Evolutionary conservation across 2,888 invertebrate species (phyloP), one percentile per base, ranked within the genome.

Genomic region (Tiphia femorata): DNA sequence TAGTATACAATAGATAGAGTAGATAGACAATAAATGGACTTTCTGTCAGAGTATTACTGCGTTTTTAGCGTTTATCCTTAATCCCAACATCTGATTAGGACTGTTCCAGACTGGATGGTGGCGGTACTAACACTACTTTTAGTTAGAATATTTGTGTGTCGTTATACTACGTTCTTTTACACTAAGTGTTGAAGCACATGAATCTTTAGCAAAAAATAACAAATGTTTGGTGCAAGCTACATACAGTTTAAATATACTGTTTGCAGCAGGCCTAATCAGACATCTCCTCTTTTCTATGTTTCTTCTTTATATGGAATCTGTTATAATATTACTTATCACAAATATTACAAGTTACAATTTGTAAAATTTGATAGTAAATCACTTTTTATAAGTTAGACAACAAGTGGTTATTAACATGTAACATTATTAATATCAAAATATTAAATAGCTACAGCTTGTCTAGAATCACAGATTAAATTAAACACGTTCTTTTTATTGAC

Each of bases 11-110:
- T 12, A 40, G 2, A 21, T 40, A 40, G 1, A n/a, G n/a, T n/a
- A n/a, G n/a, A n/a, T n/a, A n/a, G n/a, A n/a, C 37, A 16, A 37
- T 3, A 16, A 4, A n/a, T 19, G 19, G 20, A 8, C 17, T 51
- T 14, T 38, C 14, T 54, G 33, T 55, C 48, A 57, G 56, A 57
- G 63, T 38, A 72, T 80, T 79, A 72, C 76, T 82, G 79, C 78
- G 74, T 81, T 81, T 79, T 78, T 58, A 62, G 64, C 43, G 71
- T 54, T 63, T 67, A 65, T 70, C 71, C 81, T 70, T 64, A 61
- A 76, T 63, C 73, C 69, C 73, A 74, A 70, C 80, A 80, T 82
- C 83, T 83, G 83, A 84, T 84, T 84, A 82, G 84, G 83, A 82
- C 81, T 84, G 84, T 84, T 84, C 84, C 84, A 84, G 84, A 82